These are phyloP conservation scores for Amiota minor DNA, from an alignment of 2,888 invertebrate species.

Conservation along the genomic window DNA sequence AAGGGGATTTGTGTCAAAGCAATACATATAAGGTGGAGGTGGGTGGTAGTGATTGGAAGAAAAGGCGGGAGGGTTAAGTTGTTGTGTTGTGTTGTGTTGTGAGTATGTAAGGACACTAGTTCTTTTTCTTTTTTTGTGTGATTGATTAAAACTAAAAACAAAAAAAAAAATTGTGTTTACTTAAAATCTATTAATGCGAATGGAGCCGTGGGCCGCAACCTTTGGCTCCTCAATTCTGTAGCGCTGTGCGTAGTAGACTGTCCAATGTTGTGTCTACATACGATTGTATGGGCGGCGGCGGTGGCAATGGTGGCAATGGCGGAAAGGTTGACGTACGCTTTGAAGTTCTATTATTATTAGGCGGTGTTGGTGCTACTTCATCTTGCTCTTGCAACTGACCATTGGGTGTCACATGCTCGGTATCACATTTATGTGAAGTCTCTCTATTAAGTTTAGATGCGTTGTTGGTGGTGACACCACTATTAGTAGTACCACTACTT, in stretches of 20 bases:
- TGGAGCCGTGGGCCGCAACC: not conserved
- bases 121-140: no score
- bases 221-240: slow-evolving; percentile 50
- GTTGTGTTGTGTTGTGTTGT: not conserved
- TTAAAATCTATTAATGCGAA: not conserved
- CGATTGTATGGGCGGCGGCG: not conserved
- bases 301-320: not conserved
- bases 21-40: no score
- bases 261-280: slow-evolving; percentile 46
- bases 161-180: slow-evolving; percentile 1
- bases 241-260: slow-evolving; percentile 59
- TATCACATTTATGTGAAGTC: slow-evolving; percentile 15
- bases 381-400: slow-evolving; percentile 50
- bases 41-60: no score
- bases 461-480: slow-evolving; percentile 33
- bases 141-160: not conserved
- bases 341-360: slow-evolving; percentile 42
- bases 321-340: slow-evolving; percentile 37
- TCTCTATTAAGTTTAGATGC: slow-evolving; percentile 38
- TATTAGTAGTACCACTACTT: not conserved
- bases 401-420: slow-evolving; percentile 47
- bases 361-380: slow-evolving; percentile 47
- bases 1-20: no score
- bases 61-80: no score
- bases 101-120: slow-evolving; percentile 18